These are phyloP conservation scores for Drosophila kambysellisi DNA, from an alignment of 2,888 invertebrate species.

Conservation along the genomic window DNA sequence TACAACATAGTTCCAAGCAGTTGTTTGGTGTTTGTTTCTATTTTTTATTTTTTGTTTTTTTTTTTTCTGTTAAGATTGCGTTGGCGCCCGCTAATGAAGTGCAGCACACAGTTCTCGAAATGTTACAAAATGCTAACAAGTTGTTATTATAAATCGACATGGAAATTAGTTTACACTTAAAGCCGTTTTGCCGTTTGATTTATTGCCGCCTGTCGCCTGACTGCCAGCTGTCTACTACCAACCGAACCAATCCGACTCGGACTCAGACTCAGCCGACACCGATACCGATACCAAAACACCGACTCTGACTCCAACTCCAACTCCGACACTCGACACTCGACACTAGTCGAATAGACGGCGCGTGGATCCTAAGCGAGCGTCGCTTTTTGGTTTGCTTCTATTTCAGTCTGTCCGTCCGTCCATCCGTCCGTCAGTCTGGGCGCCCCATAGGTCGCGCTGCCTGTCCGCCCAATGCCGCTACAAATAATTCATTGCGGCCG, in stretches of 20 bases:
- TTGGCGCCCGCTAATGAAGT: constrained; percentile 77
- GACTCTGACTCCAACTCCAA: constrained; percentile 25
- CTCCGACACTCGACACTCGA: constrained; percentile 51
- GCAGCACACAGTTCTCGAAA: constrained; percentile 55
- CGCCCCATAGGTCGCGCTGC: constrained; percentile 60
- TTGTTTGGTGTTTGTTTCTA: neutral
- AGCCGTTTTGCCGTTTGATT: constrained; percentile 79
- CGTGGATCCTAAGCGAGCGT: constrained; percentile 72
- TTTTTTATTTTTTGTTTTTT: neutral
- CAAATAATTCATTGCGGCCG: constrained; percentile 78
- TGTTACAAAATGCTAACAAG: constrained; percentile 78
- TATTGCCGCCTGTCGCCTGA: constrained; percentile 80
- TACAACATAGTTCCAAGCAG: constrained; percentile 1
- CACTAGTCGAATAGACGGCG: constrained; percentile 52
- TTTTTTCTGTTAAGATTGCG: constrained; percentile 42
- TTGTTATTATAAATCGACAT: constrained; percentile 83
- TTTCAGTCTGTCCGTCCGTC: constrained; percentile 39
- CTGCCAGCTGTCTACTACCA: constrained; percentile 80
- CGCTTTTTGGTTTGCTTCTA: constrained; percentile 46
- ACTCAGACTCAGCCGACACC: constrained; percentile 14
- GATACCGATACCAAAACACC: constrained; percentile 29
- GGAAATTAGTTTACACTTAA: constrained; percentile 84
- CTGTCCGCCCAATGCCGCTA: constrained; percentile 77
- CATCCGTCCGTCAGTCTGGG: constrained; percentile 28
- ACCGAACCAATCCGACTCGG: constrained; percentile 28